These are phyloP conservation scores for Taxidea taxus DNA, from an alignment of 2,113 vertebrate species.

Conservation along the genomic window DNA sequence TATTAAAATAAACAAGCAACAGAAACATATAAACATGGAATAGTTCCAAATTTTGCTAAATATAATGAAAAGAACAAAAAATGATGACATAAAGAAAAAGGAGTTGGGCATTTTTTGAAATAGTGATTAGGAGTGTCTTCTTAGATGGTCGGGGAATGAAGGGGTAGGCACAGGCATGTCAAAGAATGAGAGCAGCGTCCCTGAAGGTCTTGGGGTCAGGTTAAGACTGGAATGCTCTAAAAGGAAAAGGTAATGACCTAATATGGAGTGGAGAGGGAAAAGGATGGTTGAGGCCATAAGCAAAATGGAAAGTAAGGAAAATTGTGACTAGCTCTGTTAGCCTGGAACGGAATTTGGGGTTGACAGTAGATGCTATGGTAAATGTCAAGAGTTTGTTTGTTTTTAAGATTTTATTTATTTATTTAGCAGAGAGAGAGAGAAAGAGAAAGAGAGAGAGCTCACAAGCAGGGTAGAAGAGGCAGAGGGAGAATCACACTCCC, in stretches of 20 bases:
- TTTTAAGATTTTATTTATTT: neutral
- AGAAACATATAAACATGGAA: neutral
- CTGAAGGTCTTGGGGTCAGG: neutral
- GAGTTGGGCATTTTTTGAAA: neutral
- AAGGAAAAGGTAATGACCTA: neutral
- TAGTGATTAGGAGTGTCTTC: neutral
- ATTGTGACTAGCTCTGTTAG: accelerated
- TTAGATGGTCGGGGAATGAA: neutral
- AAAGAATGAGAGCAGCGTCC: neutral
- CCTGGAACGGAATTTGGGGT: neutral
- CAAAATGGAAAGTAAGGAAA: neutral
- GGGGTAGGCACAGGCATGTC: neutral
- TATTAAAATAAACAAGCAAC: neutral
- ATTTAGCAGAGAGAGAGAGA: too few relatives aligned
- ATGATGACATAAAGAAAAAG: neutral
- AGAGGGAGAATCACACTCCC: neutral
- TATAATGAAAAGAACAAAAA: neutral
- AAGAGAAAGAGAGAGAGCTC: too few relatives aligned
- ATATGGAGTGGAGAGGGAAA: neutral
- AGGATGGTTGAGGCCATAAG: neutral
- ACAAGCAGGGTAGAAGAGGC: neutral
- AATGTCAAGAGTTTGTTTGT: neutral
- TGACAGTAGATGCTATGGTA: neutral
- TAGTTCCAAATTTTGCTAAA: neutral
- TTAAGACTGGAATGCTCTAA: neutral